phyloP scores from a whole-genome alignment of 2,797 vertebrate genomes.

The Malurus splendens region DNA sequence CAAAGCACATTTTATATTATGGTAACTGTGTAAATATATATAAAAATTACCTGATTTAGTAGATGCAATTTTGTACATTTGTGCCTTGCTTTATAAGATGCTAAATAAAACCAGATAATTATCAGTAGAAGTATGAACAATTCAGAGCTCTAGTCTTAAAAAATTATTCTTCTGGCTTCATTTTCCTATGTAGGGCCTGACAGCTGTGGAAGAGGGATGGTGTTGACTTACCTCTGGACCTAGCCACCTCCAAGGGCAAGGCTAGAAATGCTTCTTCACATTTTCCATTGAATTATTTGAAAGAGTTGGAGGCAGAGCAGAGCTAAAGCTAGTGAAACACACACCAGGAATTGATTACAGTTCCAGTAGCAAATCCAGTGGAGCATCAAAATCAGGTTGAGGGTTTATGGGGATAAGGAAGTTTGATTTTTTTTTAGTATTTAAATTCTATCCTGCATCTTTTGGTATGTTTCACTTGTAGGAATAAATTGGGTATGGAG shows the following conservation, averaged over 20 bases:
- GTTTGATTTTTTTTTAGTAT: neutral
- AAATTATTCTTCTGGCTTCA: slow-evolving; percentile 34
- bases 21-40: slow-evolving; percentile 47
- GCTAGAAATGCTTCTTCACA: neutral
- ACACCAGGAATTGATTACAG: neutral
- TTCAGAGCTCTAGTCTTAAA: slow-evolving; percentile 29
- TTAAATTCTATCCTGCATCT: neutral
- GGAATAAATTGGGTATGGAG: neutral
- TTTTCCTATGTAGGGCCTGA: neutral
- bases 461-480: neutral
- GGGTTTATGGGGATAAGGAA: neutral
- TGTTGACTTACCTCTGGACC: neutral
- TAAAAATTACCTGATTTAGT: neutral
- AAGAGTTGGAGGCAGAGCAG: neutral
- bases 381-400: neutral
- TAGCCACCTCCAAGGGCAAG: neutral
- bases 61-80: slow-evolving; percentile 39
- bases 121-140: slow-evolving; percentile 36
- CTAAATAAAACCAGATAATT: slow-evolving; percentile 35
- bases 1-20: slow-evolving; percentile 39
- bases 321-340: neutral
- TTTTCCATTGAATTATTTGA: neutral
- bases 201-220: neutral
- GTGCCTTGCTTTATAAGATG: slow-evolving; percentile 64
- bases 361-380: neutral